A percentile compares a stretch with the other conserved stretches of the same genome.
These are phyloP conservation scores for Aythya baeri DNA, from an alignment of 2,113 vertebrate species.

Conservation along the genomic window DNA sequence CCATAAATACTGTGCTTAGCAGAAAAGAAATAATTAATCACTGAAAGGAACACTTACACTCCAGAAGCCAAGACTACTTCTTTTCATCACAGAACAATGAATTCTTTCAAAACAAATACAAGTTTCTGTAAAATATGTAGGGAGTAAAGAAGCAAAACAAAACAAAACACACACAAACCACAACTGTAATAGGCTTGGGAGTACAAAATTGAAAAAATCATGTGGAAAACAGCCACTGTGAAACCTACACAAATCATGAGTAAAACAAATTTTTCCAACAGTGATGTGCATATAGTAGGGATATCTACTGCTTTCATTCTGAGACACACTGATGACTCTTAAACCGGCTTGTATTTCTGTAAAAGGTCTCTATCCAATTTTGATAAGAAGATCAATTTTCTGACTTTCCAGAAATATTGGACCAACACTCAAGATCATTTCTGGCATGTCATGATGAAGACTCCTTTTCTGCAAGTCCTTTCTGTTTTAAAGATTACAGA, in stretches of 20 bases:
- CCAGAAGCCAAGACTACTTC: background rate
- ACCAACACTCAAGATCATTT: background rate
- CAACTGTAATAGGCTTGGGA: background rate
- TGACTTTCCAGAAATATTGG: background rate
- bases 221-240: background rate
- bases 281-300: background rate
- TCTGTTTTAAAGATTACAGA: background rate
- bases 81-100: background rate
- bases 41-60: background rate
- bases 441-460: background rate
- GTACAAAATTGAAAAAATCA: background rate
- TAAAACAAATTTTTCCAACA: background rate
- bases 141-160: background rate
- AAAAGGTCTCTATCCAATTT: background rate
- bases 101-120: background rate
- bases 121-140: background rate
- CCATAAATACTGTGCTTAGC: background rate
- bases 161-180: background rate
- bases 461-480: background rate
- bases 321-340: background rate
- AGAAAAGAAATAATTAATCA: background rate
- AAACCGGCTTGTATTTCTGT: background rate
- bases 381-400: background rate
- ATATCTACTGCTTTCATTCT: background rate
- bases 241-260: background rate